Evolutionary conservation across 53 echinoderm and acorn worm species (phyloP).

Genomic region (Astropecten irregularis): DNA sequence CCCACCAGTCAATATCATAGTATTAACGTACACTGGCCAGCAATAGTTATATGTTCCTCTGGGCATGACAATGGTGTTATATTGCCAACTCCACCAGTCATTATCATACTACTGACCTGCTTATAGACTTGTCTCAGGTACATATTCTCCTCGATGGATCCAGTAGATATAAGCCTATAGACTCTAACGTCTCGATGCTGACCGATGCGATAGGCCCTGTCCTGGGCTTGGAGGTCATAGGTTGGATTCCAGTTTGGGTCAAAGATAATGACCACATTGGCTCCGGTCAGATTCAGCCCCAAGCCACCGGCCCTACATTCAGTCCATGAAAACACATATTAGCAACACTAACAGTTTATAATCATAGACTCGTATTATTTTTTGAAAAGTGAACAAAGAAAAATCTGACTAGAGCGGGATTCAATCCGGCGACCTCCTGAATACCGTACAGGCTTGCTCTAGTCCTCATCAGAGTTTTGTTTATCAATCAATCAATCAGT

Average conservation of each 20-base stretch:
- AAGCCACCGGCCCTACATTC: conserved; percentile 91
- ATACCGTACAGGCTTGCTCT: too few species aligned
- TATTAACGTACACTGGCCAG: too few species aligned
- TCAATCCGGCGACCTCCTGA: too few species aligned
- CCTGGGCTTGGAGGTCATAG: conserved; percentile 95
- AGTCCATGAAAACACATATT: background rate
- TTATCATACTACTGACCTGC: conserved; percentile 81
- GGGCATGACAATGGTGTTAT: too few species aligned
- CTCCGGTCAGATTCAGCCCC: conserved; percentile 93
- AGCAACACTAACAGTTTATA: background rate
- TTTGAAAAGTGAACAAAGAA: too few species aligned
- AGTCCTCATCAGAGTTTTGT: too few species aligned
- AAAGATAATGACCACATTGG: conserved; percentile 93
- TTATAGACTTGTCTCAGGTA: conserved; percentile 94
- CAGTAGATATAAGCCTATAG: conserved; percentile 82
- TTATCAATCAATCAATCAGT: too few species aligned
- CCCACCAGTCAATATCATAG: too few species aligned
- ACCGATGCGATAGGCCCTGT: conserved; percentile 92
- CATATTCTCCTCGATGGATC: conserved; percentile 97
- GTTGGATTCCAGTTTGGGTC: conserved; percentile 99
- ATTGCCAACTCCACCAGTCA: too few species aligned
- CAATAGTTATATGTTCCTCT: too few species aligned
- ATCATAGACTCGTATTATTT: background rate
- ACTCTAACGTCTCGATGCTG: conserved; percentile 95
- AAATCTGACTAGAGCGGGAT: too few species aligned